These are phyloP conservation scores for Thinocorus orbignyianus DNA, from an alignment of 2,113 vertebrate species.

Conservation along the genomic window DNA sequence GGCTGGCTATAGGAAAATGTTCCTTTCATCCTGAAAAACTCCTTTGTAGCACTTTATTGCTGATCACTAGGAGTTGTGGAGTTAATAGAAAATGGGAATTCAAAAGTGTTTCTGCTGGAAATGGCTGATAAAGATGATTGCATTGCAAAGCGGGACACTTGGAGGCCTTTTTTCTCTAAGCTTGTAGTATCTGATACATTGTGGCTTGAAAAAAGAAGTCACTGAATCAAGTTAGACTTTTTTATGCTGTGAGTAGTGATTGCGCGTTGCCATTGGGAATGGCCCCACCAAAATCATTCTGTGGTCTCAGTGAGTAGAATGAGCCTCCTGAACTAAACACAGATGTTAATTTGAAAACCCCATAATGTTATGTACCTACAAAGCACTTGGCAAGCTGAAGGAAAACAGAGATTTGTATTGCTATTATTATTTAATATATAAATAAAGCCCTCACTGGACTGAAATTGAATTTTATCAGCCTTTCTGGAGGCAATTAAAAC, in stretches of 20 bases:
- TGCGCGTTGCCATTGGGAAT: neutral
- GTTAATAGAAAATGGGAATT: neutral
- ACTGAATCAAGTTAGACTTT: neutral
- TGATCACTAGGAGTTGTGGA: neutral
- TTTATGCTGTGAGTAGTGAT: neutral
- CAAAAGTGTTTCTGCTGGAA: slow-evolving; percentile 5
- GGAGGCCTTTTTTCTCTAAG: neutral
- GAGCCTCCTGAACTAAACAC: neutral
- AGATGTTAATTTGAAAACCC: neutral
- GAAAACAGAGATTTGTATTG: slow-evolving; percentile 45
- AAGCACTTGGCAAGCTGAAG: slow-evolving; percentile 37
- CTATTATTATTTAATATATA: slow-evolving; percentile 50
- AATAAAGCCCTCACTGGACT: slow-evolving; percentile 40
- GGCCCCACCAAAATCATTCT: neutral
- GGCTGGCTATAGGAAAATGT: neutral
- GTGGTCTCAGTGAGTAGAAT: neutral
- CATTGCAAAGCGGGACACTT: neutral
- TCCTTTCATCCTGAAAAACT: neutral
- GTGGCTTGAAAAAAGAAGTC: neutral
- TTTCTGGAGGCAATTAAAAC: slow-evolving; percentile 69
- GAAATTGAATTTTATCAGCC: slow-evolving; percentile 56
- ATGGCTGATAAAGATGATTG: slow-evolving; percentile 20
- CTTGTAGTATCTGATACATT: neutral
- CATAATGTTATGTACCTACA: neutral
- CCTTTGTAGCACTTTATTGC: neutral